A percentile compares a stretch with the other conserved stretches of the same genome.
phyloP scores from a whole-genome alignment of 2,797 vertebrate species.

The Centroberyx gerrardi region DNA sequence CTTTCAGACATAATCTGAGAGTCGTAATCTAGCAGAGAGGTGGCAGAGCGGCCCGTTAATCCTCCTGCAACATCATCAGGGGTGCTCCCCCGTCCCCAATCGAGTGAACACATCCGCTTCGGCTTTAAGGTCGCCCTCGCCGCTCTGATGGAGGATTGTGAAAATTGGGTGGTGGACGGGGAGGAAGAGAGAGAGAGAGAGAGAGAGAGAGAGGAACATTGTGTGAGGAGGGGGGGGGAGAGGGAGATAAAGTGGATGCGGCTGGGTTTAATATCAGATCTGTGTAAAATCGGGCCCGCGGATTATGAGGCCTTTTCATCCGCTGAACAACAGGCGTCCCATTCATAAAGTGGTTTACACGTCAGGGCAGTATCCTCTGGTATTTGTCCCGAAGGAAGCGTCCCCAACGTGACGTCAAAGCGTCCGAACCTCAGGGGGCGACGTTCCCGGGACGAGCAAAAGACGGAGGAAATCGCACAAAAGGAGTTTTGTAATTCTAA shows the following conservation, averaged over 20 bases:
- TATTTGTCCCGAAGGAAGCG: slow-evolving; percentile 21
- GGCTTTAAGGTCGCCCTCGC: slow-evolving; percentile 40
- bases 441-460: not conserved
- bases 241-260: slow-evolving; percentile 40
- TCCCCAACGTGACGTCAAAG: slow-evolving; percentile 40
- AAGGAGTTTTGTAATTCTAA: not conserved
- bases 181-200: not conserved
- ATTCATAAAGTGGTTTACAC: slow-evolving; percentile 59
- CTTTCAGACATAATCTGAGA: slow-evolving; percentile 65
- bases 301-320: slow-evolving; percentile 60
- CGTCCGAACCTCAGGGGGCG: not conserved
- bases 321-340: slow-evolving; percentile 37
- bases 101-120: slow-evolving; percentile 70
- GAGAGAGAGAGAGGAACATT: not conserved
- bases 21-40: slow-evolving; percentile 70
- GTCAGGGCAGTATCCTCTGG: slow-evolving; percentile 41
- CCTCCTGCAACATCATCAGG: slow-evolving; percentile 60
- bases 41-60: slow-evolving; percentile 61
- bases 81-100: slow-evolving; percentile 42
- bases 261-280: slow-evolving; percentile 47
- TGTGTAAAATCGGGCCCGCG: slow-evolving; percentile 19
- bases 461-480: not conserved
- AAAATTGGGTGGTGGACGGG: not conserved
- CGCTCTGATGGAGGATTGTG: slow-evolving; percentile 29
- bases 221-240: slow-evolving; percentile 6